A percentile compares a stretch with the other conserved stretches of the same genome.
phyloP scores from a whole-genome alignment of 2,888 invertebrate species.

The Dysmachus trigonus region DNA sequence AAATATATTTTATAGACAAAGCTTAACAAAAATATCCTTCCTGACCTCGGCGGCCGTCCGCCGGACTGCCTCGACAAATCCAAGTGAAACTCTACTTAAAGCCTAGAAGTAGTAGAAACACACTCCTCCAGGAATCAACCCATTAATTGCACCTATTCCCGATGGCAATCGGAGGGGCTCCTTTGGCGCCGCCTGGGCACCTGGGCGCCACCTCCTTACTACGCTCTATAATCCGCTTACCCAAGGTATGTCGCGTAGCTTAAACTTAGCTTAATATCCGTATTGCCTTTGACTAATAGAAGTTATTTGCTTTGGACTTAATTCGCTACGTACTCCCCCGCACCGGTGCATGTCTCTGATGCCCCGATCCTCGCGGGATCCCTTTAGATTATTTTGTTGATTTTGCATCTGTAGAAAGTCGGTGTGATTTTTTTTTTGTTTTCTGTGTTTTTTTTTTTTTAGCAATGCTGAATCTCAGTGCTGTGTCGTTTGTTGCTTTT shows the following conservation, averaged over 20 bases:
- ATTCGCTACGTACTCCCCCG: background rate
- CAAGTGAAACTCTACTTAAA: slow-evolving; percentile 22
- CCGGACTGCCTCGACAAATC: background rate
- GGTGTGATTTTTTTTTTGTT: background rate
- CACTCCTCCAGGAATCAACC: slow-evolving; percentile 9
- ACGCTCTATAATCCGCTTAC: background rate
- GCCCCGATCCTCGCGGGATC: background rate
- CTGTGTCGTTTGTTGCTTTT: background rate
- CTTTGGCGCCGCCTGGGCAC: background rate
- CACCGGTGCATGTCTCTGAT: background rate
- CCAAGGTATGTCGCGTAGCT: background rate
- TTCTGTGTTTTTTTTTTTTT: background rate
- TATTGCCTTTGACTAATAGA: background rate
- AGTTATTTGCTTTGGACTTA: slow-evolving; percentile 35
- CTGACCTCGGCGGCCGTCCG: background rate
- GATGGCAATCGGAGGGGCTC: background rate
- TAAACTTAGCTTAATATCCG: background rate
- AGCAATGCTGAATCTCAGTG: background rate
- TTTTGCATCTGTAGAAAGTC: background rate
- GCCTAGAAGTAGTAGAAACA: slow-evolving; percentile 24
- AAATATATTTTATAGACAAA: slow-evolving; percentile 39
- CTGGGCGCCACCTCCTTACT: background rate
- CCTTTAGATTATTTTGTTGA: background rate
- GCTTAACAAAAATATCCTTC: slow-evolving; percentile 14
- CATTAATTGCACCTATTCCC: slow-evolving; percentile 37